Base-by-base conservation (phyloP, 2,797 vertebrate genomes). In the Pseudocheirus occidentalis region DNA sequence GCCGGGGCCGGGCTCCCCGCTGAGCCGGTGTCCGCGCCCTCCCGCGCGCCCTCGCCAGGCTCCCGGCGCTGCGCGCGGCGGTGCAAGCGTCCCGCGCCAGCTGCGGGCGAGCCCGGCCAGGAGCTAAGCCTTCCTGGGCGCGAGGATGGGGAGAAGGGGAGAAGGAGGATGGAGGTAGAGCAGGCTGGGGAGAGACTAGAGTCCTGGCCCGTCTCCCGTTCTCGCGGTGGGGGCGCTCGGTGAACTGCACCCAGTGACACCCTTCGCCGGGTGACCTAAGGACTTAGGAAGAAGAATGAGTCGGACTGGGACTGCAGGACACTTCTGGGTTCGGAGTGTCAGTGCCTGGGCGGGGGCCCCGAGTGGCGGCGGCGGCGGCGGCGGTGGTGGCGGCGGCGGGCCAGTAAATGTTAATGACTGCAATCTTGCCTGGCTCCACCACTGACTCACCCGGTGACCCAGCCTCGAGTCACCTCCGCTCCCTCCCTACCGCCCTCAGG, bases 331-430 rank as follows among this genome's bases (percentile, higher is more conserved):
- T 92, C 96, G 90, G 56, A 46, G 92, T 62, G 73, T 29, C 90
- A 13, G 90, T 29, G 97, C 96, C 92, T 96, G 96, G 97, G 97
- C 96, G 91, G 94, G 59, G 97, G 94, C 95, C 92, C 95, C 91
- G 92, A 50, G 97, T 94, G 96, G 96, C 62, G 95, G 97, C 95
- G 52, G 96, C 58, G 55, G 97, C 11, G 55, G 95, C 96, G 96
- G 96, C 57, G 97, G 97, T 96, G 97, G 29, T 11, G 91, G 54
- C 13, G 55, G 55, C 55, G 55, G 55, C 97, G 53, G 96, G 40
- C 97, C 97, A 94, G 98, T 97, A 97, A 97, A 97, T 95, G 96
- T 91, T 97, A 97, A 97, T 98, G 97, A 98, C 97, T 93, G 97
- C 97, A 92, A 94, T 97, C 98, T 92, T 12, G 96, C 94, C 95